Base-by-base conservation (phyloP, 2,888 invertebrate genomes). In the Pterostichus niger region DNA sequence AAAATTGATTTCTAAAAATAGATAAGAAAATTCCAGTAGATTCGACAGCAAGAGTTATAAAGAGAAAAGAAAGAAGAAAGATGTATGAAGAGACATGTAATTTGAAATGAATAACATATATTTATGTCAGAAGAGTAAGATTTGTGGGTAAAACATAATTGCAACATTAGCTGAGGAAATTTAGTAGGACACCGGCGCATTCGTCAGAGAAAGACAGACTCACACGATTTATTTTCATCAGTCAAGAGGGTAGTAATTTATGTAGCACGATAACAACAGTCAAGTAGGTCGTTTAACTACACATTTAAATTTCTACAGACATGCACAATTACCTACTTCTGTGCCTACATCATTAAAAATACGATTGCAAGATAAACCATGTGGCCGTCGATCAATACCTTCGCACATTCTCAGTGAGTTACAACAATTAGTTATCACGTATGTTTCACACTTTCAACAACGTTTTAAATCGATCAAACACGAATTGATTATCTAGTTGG, bases 391-490 rank as follows among this genome's bases (percentile, higher is more conserved):
- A 82, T 82, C 82, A 82, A 82, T 82, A 82, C 73, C 40, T 82
- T 40, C 75, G 82, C 82, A 82, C 82, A 82, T 82, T 82, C 75
- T 82, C 82, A 59, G 82, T 49, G 49, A 49, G 56, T 80, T 59
- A 73, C 46, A 71, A 80, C 49, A 68, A 49, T 80, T 64, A 73
- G 31, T 46, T 44, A 13, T 31, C 68, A 46, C 79, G 68, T 64
- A 64, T 64, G 6, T 75, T 73, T 82, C 15, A 59, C 75, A 75
- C 82, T 73, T 61, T 46, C 15, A 80, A 80, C 71, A 24, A 35
- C 9, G 56, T 46, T 75, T 75, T 75, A 82, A 59, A 82, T 82
- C 82, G 82, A 82, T 82, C 82, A 82, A 82, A 82, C 82, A 56
- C 44, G 17, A 61, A 59, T 44, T 56, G 75, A 75, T 75, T 75